Evolutionary conservation across 30 jellyfish, hydroid and myxozoan genomes (phyloP).

Genomic region (Aurelia sp.): DNA sequence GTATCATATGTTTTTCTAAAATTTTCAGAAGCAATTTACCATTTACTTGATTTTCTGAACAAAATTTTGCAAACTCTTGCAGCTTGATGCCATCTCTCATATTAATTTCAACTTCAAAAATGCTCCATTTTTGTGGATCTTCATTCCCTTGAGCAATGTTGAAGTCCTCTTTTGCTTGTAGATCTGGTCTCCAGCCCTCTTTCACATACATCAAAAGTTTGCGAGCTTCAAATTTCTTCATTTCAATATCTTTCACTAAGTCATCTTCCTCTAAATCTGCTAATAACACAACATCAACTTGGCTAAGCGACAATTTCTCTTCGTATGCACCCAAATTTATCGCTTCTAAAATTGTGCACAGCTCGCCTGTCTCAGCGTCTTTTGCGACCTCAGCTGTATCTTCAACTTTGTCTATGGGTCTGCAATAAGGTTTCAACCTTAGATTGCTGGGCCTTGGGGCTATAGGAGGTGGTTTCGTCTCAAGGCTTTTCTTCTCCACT

Average conservation of each 20-base stretch:
- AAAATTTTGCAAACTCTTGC: constrained; percentile 29
- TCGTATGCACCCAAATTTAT: constrained; percentile 10
- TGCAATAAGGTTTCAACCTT: too few species aligned
- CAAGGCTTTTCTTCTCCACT: too few species aligned
- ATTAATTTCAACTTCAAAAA: background rate
- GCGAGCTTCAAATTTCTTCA: constrained; percentile 24
- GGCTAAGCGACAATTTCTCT: background rate
- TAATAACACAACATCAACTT: constrained; percentile 4
- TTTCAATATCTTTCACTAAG: constrained; percentile 16
- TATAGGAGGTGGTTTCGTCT: too few species aligned
- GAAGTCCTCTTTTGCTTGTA: background rate
- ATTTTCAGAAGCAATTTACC: constrained; percentile 26
- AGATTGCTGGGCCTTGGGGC: too few species aligned
- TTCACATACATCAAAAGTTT: background rate
- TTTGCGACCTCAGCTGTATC: background rate
- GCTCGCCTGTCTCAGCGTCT: background rate
- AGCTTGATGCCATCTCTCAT: constrained; percentile 8
- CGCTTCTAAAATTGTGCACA: background rate
- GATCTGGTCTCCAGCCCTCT: constrained; percentile 14
- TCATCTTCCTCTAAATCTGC: constrained; percentile 6
- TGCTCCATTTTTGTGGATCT: constrained; percentile 4
- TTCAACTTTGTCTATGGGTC: background rate
- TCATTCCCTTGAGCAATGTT: background rate
- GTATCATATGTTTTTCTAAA: constrained; percentile 5
- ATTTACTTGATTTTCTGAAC: constrained; percentile 16